A percentile compares a stretch with the other conserved stretches of the same genome.
These are phyloP conservation scores for Callyntrura sp. DNA, from an alignment of 2,888 invertebrate species.

Conservation along the genomic window DNA sequence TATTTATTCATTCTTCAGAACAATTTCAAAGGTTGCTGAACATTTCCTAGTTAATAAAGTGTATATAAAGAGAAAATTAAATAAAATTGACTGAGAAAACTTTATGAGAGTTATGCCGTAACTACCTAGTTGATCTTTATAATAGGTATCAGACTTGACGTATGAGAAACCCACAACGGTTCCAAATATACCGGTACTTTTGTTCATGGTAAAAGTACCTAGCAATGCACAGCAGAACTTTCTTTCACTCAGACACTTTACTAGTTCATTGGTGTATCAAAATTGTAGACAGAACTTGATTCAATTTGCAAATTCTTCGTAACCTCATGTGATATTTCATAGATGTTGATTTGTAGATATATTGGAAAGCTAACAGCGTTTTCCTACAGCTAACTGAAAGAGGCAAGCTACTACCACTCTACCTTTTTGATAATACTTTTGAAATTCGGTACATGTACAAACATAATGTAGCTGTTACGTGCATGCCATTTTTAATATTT, in stretches of 20 bases:
- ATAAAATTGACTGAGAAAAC: too few species aligned
- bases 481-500: constrained; percentile 4
- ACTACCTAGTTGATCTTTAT: too few species aligned
- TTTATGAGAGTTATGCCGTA: too few species aligned
- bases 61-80: too few species aligned
- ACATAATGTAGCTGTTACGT: constrained; percentile 30
- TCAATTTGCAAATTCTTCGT: constrained; percentile 15
- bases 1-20: too few species aligned
- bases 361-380: constrained; percentile 14
- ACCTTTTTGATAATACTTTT: background rate
- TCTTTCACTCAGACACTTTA: background rate
- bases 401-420: constrained; percentile 4
- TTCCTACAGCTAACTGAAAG: background rate
- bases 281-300: background rate
- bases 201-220: too few species aligned
- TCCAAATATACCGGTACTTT: too few species aligned
- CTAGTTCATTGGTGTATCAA: background rate
- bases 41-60: too few species aligned
- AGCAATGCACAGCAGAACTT: too few species aligned
- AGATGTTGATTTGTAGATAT: background rate
- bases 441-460: constrained; percentile 31
- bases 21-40: too few species aligned
- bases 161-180: too few species aligned
- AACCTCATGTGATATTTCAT: constrained; percentile 18
- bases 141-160: too few species aligned